A percentile compares a stretch with the other conserved stretches of the same genome.
Evolutionary conservation across 2,113 vertebrate species (phyloP).

Genomic region (Callaeas wilsoni): DNA sequence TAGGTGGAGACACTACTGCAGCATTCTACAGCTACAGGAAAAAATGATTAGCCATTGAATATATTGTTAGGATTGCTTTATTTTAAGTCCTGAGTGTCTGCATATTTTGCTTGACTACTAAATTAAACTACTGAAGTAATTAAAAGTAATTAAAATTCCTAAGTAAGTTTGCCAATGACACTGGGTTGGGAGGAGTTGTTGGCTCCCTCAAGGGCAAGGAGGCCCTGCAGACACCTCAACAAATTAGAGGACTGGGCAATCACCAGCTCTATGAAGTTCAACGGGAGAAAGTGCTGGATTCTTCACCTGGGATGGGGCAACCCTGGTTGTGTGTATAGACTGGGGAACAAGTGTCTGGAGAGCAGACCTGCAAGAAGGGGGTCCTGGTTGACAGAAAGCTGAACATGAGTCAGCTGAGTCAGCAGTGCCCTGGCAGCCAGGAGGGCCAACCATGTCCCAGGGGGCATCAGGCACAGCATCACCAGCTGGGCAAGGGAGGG

Average conservation of each 20-base stretch:
- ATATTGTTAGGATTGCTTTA: background rate
- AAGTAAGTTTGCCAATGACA: background rate
- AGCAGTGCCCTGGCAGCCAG: background rate
- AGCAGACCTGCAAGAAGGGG: background rate
- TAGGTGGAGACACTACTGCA: background rate
- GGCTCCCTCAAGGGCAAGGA: background rate
- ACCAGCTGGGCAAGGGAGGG: fast-evolving
- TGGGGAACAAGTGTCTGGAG: background rate
- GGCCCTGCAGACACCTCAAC: background rate
- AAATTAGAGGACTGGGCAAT: background rate
- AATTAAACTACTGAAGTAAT: background rate
- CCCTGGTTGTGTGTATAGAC: too few relatives aligned
- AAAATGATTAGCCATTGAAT: background rate
- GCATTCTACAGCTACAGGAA: background rate
- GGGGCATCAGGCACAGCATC: background rate
- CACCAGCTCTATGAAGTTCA: background rate
- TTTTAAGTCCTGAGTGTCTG: background rate
- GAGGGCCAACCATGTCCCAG: fast-evolving
- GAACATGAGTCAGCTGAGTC: background rate
- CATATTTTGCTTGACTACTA: background rate
- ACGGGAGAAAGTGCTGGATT: background rate
- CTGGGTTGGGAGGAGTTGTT: background rate
- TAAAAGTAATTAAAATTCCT: background rate
- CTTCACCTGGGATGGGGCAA: background rate
- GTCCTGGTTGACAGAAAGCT: fast-evolving